Conservation (phyloP, 2,797 vertebrate species). For the Alca torda region DNA sequence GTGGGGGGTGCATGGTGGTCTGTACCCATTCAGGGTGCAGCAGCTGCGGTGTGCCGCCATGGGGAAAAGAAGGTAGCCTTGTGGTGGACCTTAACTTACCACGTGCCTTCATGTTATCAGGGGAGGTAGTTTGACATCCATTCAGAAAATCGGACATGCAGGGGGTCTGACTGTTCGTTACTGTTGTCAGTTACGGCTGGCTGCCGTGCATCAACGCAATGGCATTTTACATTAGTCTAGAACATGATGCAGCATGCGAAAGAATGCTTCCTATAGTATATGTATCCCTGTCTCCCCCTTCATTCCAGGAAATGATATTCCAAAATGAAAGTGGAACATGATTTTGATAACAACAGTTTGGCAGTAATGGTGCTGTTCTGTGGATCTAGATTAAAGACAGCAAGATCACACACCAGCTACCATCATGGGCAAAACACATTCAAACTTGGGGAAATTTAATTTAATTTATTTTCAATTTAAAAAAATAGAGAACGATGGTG, state of each 20-base stretch:
- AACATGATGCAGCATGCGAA: too few species aligned
- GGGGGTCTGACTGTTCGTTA: accelerated
- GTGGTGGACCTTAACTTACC: neutral
- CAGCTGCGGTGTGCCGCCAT: neutral
- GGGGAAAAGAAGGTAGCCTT: neutral
- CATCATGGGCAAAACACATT: neutral
- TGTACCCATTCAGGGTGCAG: neutral
- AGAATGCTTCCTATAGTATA: neutral
- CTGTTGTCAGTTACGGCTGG: neutral
- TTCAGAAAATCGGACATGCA: neutral
- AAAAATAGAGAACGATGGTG: neutral
- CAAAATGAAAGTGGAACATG: neutral
- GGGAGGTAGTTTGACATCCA: neutral
- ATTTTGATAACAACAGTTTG: neutral
- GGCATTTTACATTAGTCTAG: neutral
- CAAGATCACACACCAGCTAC: too few species aligned
- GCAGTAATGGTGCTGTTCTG: neutral
- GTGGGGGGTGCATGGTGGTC: neutral
- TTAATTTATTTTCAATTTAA: neutral
- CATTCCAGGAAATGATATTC: neutral
- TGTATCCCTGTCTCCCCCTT: neutral
- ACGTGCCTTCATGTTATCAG: neutral
- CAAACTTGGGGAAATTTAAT: neutral
- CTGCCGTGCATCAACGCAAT: neutral
- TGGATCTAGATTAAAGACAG: neutral